Evolutionary conservation across 2,888 invertebrate genomes (phyloP), one percentile per base, ranked within the genome.

Genomic region (Thecophora atra): DNA sequence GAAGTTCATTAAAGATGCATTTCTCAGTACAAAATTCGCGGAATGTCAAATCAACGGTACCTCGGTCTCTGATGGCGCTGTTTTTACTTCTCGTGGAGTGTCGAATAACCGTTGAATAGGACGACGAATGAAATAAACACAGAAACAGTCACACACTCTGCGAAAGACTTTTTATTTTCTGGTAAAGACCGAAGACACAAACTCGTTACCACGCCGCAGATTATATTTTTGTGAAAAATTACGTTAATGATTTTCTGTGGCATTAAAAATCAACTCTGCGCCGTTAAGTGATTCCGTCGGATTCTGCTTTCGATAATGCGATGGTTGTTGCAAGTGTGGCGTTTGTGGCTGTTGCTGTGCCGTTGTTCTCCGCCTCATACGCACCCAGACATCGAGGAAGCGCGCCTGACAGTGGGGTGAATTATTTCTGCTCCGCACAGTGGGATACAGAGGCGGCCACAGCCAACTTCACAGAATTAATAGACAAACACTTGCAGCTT

Each of bases 231-330:
- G 30, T 68, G 60, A 62, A 69, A 69, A 69, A 69, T 69, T 47
- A 47, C 60, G 47, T 37, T 62, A n/a, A 69, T 69, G 47, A 69
- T 60, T 60, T 60, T 69, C 51, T 47, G 4, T 60, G 69, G 47
- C 69, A 69, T 69, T 28, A 69, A 69, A 69, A 62, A 42, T 69
- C 60, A 47, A 69, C 69, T 69, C 28, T 47, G 51, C n/a, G 47
- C 19, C 21, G 42, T 47, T 69, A 69, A 69, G 28, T 62, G 69
- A 69, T 62, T 69, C 28, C 51, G 58, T 15, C 5, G 58, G 26
- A 24, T 47, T 19, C 47, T 44, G 42, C n/a, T 26, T 37, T 44
- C 19, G 17, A 3, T 51, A 21, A n/a, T 19, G 24, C 15, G n/a
- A 26, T 47, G n/a, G 54, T 54, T 54, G 66, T 52, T 37, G 42